Base-by-base conservation (phyloP, 2,797 vertebrate genomes). In the Cuniculus paca region DNA sequence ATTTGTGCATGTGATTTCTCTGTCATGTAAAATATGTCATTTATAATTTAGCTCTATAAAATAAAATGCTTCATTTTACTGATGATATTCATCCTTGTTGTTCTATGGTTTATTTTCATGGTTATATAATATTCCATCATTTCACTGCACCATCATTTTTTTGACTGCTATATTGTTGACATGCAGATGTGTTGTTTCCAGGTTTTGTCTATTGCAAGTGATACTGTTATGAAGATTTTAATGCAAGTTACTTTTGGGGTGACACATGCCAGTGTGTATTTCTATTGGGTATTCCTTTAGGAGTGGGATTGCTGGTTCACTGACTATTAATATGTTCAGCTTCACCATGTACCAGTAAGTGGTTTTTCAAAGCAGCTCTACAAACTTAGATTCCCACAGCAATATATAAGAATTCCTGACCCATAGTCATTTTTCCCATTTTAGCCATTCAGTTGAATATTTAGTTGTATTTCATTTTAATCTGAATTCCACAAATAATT, bases 381-480 rank as follows among this genome's bases (percentile, higher is more conserved):
- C 70, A 90, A 81, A 94, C 82, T 85, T 82, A 72, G 45, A 83
- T 24, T 63, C 42, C 50, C 34, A 85, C 26, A 70, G 56, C 52
- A 70, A 17, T 68, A 28, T 20, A 36, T 81, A 65, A 91, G 80
- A 79, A 86, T 75, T 70, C 45, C 17, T 93, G 42, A 36, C n/a
- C 34, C 22, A 19, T 13, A 34, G 39, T 91, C 20, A 52, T 90
- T 88, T 94, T 31, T 60, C 77, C 13, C 52, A 50, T 83, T 83
- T 90, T 60, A 96, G 86, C 24, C n/a, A 74, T 86, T 90, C 39
- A 79, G 50, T 48, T 74, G 34, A 42, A 61, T 68, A 78, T 88
- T 61, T 81, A 60, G 52, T 70, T 75, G 8, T 72, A 75, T 70
- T 81, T 70, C 48, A 92, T 77, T 95, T 94, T 50, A 88, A 86